phyloP scores from a whole-genome alignment of 2,113 vertebrate species.

The Heloderma charlesbogerti region DNA sequence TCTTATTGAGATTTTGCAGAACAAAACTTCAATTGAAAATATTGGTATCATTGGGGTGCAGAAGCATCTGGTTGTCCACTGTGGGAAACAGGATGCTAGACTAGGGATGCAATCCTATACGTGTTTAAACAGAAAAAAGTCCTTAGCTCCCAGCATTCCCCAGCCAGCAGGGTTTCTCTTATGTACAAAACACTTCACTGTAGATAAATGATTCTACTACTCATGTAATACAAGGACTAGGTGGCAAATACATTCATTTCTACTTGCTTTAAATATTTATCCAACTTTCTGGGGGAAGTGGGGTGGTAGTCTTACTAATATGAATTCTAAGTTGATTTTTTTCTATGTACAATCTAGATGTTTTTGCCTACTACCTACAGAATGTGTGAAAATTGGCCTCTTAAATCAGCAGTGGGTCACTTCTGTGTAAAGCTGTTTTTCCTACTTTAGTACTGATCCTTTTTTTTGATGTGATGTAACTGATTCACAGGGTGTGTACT shows the following conservation, averaged over 20 bases:
- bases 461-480: background rate
- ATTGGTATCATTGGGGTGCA: background rate
- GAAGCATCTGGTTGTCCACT: no score
- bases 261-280: conserved; percentile 4
- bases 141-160: no score
- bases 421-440: background rate
- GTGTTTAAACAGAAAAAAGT: no score
- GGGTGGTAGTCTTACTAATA: background rate
- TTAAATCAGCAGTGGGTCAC: background rate
- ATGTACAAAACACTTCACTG: background rate
- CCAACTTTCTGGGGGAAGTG: background rate
- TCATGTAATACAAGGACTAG: background rate
- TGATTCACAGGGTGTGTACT: no score
- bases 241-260: background rate
- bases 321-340: background rate
- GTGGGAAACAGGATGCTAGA: no score
- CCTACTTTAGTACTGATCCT: background rate
- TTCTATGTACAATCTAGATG: background rate
- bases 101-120: no score
- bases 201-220: background rate
- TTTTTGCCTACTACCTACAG: background rate
- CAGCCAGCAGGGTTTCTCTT: background rate
- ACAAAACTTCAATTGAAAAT: background rate
- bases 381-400: background rate
- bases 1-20: background rate